phyloP scores from a whole-genome alignment of 37 sponge, comb jelly and placozoan genomes.

The Aphrocallistes beatrix region DNA sequence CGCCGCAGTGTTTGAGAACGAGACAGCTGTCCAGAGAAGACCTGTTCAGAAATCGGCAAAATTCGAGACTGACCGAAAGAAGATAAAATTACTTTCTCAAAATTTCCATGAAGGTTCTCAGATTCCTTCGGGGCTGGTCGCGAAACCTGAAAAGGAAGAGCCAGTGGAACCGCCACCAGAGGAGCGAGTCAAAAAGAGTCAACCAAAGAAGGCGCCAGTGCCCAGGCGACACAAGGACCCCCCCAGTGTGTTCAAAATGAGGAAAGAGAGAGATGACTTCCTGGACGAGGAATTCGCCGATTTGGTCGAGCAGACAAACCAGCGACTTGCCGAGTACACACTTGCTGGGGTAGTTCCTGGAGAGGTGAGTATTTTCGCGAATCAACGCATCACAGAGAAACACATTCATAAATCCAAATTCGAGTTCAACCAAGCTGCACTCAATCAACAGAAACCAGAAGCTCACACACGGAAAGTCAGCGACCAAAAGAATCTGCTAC shows the following conservation, averaged over 20 bases:
- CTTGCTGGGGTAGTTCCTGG: neutral
- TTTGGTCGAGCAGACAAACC: neutral
- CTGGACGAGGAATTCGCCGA: neutral
- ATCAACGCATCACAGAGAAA: neutral
- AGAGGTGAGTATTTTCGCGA: neutral
- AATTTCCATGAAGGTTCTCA: neutral
- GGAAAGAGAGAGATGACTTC: neutral
- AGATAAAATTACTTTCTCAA: neutral
- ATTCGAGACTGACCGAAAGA: neutral
- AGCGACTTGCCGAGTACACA: conserved; percentile 9
- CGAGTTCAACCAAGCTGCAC: neutral
- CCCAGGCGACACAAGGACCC: neutral
- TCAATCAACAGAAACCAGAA: neutral
- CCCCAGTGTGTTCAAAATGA: neutral
- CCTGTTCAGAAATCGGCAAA: too few species aligned
- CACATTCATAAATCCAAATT: neutral
- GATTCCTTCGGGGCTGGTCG: neutral
- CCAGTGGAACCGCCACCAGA: neutral
- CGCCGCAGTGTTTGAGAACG: neutral
- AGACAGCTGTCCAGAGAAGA: too few species aligned
- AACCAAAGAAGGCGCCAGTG: neutral
- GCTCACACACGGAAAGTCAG: neutral
- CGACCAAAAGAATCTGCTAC: neutral
- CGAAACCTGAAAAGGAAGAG: neutral
- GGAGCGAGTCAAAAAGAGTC: neutral